Base-by-base conservation (phyloP, 2,888 invertebrate species). In the Synergus umbraculus region DNA sequence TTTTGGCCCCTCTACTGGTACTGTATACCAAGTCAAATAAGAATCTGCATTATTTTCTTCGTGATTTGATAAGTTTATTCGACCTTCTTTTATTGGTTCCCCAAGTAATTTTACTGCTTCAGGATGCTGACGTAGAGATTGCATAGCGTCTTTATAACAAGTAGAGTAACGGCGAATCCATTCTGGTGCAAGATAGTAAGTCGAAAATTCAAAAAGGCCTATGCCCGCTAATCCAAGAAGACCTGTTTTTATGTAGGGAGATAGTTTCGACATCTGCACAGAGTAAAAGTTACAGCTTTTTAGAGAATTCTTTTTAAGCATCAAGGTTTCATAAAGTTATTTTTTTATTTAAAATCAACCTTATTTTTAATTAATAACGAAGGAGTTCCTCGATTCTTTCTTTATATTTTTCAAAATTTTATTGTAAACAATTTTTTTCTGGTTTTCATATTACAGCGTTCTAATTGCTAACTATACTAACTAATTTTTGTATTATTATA, bases 71-170 rank as follows among this genome's bases (percentile, higher is more conserved):
- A 96, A 88, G 90, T 96, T 95, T 81, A 96, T 94, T 5, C 93
- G 92, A 77, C 93, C 93, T 81, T 95, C 95, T 89, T 94, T 95
- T 58, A 97, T 95, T 0, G 97, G 96, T 89, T 96, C 95, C 3
- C 97, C 97, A 60, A 97, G 92, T 81, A 95, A 92, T 76, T 93
- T 90, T 3, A 95, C 92, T 4, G 95, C 95, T 43, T 95, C 95
- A 41, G 92, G 86, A 88, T 95, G 93, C 5, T 88, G 86, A 83
- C 94, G 92, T n/a, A 96, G 87, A 15, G 91, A 93, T 86, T 94
- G 93, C 73, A 96, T 86, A 0, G 96, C 96, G 82, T 93, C 93
- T 89, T 94, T 94, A 88, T 95, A 96, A 88, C 66, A 66, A 43
- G 41, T 10, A 66, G 66, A 66, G 44, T 10, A 12, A 66, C 18